Percentiles rank a stretch among this genome's conserved stretches.
Evolutionary conservation across 2,797 vertebrate species (phyloP).

Genomic region (Acanthurus lineatus): DNA sequence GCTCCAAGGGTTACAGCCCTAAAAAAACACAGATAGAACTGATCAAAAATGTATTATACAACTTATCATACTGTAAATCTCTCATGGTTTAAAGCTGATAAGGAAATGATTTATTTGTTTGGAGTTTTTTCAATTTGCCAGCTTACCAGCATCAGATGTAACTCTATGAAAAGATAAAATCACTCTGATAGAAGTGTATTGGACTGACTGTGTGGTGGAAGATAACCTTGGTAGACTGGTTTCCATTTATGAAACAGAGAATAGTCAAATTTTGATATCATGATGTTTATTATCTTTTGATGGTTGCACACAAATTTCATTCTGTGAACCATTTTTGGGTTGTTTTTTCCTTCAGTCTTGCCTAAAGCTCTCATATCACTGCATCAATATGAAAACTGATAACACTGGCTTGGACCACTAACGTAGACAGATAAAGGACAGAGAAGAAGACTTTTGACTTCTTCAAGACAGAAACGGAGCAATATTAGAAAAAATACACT

Average conservation of each 20-base stretch:
- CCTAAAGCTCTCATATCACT: constrained; percentile 3
- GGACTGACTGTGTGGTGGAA: constrained; percentile 18
- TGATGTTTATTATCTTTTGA: constrained; percentile 13
- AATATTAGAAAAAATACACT: constrained; percentile 60
- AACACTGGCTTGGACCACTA: constrained; percentile 15
- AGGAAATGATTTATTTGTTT: constrained; percentile 47
- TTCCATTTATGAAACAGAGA: constrained; percentile 27
- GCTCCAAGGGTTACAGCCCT: constrained; percentile 32
- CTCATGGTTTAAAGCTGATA: constrained; percentile 46
- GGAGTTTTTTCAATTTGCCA: constrained; percentile 56
- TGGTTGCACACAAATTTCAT: neutral
- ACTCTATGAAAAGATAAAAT: constrained; percentile 52
- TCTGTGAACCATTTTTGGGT: constrained; percentile 2
- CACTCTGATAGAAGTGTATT: constrained; percentile 36
- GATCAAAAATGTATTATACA: constrained; percentile 49
- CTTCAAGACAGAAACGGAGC: constrained; percentile 39
- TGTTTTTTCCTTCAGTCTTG: neutral
- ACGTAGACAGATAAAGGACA: constrained; percentile 31
- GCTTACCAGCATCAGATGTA: constrained; percentile 20
- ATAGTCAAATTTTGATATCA: constrained; percentile 26
- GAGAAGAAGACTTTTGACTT: constrained; percentile 37
- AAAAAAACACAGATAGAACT: constrained; percentile 32
- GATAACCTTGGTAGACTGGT: constrained; percentile 43
- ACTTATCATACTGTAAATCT: constrained; percentile 52
- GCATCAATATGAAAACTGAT: constrained; percentile 9